These are phyloP conservation scores for Athene cunicularia DNA, from an alignment of 2,113 vertebrate genomes.

Conservation along the genomic window DNA sequence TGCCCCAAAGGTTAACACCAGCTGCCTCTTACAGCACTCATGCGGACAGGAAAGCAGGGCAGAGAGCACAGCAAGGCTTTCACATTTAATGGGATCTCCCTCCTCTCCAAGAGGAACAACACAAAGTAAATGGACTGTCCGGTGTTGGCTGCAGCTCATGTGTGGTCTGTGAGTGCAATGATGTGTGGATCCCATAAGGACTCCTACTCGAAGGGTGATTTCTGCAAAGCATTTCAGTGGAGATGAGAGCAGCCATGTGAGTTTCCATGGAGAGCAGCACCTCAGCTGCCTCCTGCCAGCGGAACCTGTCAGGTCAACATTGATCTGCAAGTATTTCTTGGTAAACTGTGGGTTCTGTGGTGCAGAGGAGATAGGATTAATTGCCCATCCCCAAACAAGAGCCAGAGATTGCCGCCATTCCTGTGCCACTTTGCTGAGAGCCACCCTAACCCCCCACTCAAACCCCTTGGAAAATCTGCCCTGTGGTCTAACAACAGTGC, in stretches of 20 bases:
- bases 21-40: neutral
- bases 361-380: neutral
- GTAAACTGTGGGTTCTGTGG: accelerated
- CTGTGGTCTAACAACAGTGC: neutral
- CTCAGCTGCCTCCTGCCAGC: neutral
- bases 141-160: neutral
- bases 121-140: neutral
- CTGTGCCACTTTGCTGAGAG: neutral
- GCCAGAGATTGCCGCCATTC: neutral
- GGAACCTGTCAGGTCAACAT: neutral
- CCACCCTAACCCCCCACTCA: neutral
- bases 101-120: neutral
- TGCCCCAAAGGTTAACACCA: neutral
- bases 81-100: neutral
- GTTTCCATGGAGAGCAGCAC: neutral
- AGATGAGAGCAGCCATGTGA: neutral
- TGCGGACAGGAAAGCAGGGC: neutral
- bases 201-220: neutral
- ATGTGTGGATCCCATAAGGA: neutral
- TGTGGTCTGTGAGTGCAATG: neutral
- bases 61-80: neutral
- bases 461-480: neutral
- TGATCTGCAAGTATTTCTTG: neutral
- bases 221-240: neutral
- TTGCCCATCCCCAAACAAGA: neutral